Conservation (phyloP, 2,113 vertebrate species). For the Myrmecophaga tridactyla region DNA sequence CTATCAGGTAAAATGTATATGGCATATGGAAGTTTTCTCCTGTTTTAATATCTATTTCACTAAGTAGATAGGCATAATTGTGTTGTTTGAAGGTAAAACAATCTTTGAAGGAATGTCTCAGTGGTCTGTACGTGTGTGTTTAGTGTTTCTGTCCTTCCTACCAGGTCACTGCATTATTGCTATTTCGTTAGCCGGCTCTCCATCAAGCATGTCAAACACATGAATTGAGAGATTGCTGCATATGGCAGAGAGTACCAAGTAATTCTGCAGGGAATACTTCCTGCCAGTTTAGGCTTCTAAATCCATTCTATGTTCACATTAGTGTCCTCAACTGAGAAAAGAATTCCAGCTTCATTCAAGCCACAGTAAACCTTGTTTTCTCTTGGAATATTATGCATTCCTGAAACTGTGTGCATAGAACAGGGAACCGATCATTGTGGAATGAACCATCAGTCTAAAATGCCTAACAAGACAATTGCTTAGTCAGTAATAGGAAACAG, state of each 20-base stretch:
- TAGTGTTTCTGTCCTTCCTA: background rate
- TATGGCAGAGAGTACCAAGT: conserved; percentile 57
- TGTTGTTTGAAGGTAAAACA: background rate
- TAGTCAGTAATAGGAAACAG: conserved; percentile 36
- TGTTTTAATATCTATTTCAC: conserved; percentile 7
- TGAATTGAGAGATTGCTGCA: conserved; percentile 60
- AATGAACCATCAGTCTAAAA: conserved; percentile 19
- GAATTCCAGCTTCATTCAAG: conserved; percentile 60
- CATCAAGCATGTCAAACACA: conserved; percentile 41
- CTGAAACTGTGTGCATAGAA: background rate
- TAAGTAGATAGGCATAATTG: background rate
- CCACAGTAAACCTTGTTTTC: conserved; percentile 49
- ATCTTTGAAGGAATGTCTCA: background rate
- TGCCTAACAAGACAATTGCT: conserved; percentile 28
- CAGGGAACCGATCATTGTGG: background rate
- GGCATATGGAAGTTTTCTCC: background rate
- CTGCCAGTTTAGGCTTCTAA: conserved; percentile 68
- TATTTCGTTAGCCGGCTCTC: conserved; percentile 54
- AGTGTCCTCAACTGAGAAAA: conserved; percentile 59
- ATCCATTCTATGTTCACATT: conserved; percentile 66
- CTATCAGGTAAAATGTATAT: background rate
- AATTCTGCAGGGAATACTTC: conserved; percentile 64
- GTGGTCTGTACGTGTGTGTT: background rate
- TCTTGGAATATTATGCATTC: background rate
- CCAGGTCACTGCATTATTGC: conserved; percentile 63